Evolutionary conservation across 2,888 invertebrate genomes (phyloP).

Genomic region (Onchidella celtica): DNA sequence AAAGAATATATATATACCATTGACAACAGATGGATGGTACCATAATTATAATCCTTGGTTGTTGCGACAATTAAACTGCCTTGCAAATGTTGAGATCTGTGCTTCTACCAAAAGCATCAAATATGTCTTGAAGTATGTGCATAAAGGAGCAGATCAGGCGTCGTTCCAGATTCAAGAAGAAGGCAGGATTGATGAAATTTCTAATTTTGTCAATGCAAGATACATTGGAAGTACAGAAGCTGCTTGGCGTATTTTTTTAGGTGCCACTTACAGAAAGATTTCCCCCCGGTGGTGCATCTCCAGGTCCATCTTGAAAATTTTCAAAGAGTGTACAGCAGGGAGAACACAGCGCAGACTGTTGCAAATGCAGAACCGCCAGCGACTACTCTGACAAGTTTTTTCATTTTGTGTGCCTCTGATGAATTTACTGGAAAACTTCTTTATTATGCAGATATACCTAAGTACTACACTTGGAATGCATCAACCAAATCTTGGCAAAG

Average conservation of each 20-base stretch:
- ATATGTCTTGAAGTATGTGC: conserved; percentile 74
- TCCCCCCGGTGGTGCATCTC: conserved; percentile 61
- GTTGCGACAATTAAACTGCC: conserved; percentile 70
- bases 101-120: conserved; percentile 79
- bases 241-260: conserved; percentile 72
- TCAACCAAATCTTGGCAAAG: neutral
- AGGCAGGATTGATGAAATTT: conserved; percentile 62
- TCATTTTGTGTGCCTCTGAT: neutral
- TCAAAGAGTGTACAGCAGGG: neutral
- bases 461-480: neutral
- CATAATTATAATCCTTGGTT: conserved; percentile 58
- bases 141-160: conserved; percentile 73
- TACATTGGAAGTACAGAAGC: conserved; percentile 77
- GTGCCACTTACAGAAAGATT: conserved; percentile 71
- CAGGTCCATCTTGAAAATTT: conserved; percentile 56
- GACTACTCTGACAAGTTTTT: neutral
- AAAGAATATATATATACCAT: too few species aligned
- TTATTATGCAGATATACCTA: neutral
- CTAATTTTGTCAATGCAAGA: conserved; percentile 71
- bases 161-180: conserved; percentile 1
- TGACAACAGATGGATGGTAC: conserved; percentile 56
- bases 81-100: conserved; percentile 78
- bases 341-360: neutral
- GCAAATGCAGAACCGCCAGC: neutral
- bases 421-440: neutral